These are phyloP conservation scores for Rhynchotus rufescens DNA, from an alignment of 2,797 vertebrate genomes.

Conservation along the genomic window DNA sequence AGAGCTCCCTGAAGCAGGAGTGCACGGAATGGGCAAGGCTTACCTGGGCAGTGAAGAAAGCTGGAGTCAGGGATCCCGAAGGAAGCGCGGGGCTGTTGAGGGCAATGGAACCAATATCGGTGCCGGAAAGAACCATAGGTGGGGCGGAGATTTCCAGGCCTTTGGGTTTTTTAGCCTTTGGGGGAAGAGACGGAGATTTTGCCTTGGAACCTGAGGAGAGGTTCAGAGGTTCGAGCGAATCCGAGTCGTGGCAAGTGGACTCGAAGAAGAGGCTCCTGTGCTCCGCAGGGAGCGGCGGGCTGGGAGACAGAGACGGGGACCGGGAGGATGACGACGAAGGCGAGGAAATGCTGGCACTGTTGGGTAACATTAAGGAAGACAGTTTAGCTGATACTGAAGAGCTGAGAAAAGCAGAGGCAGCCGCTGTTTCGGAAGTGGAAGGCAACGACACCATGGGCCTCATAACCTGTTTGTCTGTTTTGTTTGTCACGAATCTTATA, in stretches of 20 bases:
- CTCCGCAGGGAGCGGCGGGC: slow-evolving; percentile 78
- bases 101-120: slow-evolving; percentile 92
- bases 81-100: slow-evolving; percentile 94
- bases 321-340: slow-evolving; percentile 81
- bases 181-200: slow-evolving; percentile 87
- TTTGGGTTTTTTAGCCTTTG: slow-evolving; percentile 95
- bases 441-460: slow-evolving; percentile 85
- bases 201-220: slow-evolving; percentile 92
- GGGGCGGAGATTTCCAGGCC: slow-evolving; percentile 91
- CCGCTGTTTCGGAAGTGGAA: slow-evolving; percentile 79
- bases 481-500: slow-evolving; percentile 92
- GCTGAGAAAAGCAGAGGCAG: slow-evolving; percentile 81
- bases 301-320: slow-evolving; percentile 83
- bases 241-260: slow-evolving; percentile 81
- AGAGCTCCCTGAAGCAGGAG: not conserved
- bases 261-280: slow-evolving; percentile 85
- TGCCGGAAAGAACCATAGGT: slow-evolving; percentile 89
- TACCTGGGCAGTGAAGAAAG: slow-evolving; percentile 96
- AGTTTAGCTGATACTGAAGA: slow-evolving; percentile 83
- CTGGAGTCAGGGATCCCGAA: slow-evolving; percentile 92
- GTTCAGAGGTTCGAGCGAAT: slow-evolving; percentile 90
- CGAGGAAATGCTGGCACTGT: slow-evolving; percentile 79
- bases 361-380: slow-evolving; percentile 80
- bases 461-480: slow-evolving; percentile 82
- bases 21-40: not conserved